These are phyloP conservation scores for Merops nubicus DNA, from an alignment of 2,113 vertebrate species.

Conservation along the genomic window DNA sequence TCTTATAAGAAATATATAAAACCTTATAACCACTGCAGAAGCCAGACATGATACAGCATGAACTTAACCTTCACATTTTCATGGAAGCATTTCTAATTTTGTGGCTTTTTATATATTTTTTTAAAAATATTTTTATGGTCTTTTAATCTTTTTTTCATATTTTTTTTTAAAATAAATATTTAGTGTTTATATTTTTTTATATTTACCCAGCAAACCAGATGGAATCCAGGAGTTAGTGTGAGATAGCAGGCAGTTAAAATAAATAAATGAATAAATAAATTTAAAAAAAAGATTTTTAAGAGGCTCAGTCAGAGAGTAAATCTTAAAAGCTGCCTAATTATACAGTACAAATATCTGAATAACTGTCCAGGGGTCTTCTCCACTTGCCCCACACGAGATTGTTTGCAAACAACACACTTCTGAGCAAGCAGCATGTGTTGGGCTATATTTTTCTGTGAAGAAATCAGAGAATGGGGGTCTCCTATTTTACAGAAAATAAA, in stretches of 20 bases:
- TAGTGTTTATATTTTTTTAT: too few species aligned
- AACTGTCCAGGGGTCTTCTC: neutral
- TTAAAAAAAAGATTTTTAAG: neutral
- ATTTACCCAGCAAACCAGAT: neutral
- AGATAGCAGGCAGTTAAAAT: neutral
- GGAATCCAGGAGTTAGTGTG: neutral
- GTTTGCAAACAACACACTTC: neutral
- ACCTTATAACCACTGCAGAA: neutral
- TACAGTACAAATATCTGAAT: neutral
- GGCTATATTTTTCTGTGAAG: neutral
- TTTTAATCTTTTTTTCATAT: too few species aligned
- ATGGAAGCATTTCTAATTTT: conserved; percentile 15
- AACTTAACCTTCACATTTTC: neutral
- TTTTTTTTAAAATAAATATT: too few species aligned
- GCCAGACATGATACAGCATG: neutral
- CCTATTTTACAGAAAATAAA: neutral
- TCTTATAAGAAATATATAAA: too few species aligned
- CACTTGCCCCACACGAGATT: neutral
- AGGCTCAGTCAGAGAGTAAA: neutral
- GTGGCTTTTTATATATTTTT: too few species aligned
- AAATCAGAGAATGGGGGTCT: neutral
- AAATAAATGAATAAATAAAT: neutral
- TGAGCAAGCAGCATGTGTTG: accelerated
- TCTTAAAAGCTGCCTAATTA: neutral
- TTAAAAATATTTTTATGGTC: too few species aligned